Conservation (phyloP, 2,797 vertebrate species). For the Pangasius krempfi region DNA sequence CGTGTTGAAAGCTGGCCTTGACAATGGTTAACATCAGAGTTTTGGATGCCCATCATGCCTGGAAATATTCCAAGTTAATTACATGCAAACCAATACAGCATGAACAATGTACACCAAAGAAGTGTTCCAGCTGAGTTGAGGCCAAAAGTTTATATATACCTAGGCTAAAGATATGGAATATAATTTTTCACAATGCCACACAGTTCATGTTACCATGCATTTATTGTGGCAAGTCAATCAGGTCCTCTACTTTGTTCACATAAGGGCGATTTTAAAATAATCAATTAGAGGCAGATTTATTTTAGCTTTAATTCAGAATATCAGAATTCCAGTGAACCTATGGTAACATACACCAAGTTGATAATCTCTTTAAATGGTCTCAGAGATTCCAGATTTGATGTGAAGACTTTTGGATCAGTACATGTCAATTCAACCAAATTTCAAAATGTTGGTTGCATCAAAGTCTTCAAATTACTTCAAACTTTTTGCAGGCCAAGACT, state of each 20-base stretch:
- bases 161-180: neutral
- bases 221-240: neutral
- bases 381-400: neutral
- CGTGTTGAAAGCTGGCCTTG: neutral
- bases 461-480: neutral
- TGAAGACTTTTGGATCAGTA: neutral
- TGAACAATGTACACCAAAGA: neutral
- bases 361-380: neutral
- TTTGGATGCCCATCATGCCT: neutral
- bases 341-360: neutral
- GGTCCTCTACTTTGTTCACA: neutral
- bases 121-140: neutral
- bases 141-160: neutral
- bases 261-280: neutral
- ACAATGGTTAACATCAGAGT: neutral
- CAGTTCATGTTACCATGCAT: neutral
- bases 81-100: neutral
- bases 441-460: neutral
- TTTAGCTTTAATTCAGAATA: neutral
- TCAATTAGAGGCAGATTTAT: neutral
- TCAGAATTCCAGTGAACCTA: neutral
- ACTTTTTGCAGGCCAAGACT: neutral
- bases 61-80: neutral
- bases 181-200: neutral
- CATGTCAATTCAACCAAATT: neutral